These are phyloP conservation scores for Sinodicranocentrus sp. DNA, from an alignment of 2,888 invertebrate genomes.

Conservation along the genomic window DNA sequence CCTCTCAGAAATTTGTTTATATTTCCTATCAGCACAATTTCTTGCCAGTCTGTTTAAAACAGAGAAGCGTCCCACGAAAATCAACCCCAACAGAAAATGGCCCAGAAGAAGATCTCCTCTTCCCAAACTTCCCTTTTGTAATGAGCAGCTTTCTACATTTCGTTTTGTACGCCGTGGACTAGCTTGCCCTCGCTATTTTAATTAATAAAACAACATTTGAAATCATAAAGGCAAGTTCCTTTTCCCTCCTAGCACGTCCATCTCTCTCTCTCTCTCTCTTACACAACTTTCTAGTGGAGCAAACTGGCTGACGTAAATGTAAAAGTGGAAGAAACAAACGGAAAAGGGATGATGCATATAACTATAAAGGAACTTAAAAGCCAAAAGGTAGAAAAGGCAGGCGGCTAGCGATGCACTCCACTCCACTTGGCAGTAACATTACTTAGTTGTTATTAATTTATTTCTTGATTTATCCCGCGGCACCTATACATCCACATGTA, in stretches of 20 bases:
- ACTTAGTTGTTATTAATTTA: conserved; percentile 68
- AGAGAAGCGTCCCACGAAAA: not conserved
- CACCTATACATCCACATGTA: conserved; percentile 62
- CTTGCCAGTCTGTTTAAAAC: no score
- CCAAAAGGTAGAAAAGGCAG: not conserved
- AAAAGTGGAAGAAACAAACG: no score
- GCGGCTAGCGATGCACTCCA: not conserved
- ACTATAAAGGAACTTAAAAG: not conserved
- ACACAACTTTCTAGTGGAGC: no score
- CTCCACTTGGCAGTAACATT: conserved; percentile 7
- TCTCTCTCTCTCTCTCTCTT: no score
- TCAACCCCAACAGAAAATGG: conserved; percentile 1
- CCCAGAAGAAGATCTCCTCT: not conserved
- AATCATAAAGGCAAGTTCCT: conserved; percentile 21
- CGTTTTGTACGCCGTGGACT: no score
- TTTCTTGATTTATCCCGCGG: conserved; percentile 70
- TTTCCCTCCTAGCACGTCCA: no score
- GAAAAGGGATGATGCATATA: not conserved
- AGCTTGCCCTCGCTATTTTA: conserved; percentile 17
- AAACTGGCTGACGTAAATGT: no score
- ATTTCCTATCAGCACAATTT: no score
- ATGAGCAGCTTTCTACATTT: no score
- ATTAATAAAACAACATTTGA: conserved; percentile 57
- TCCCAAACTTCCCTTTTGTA: no score
- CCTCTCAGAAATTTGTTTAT: no score